Evolutionary conservation across 2,888 invertebrate species (phyloP), one percentile per base, ranked within the genome.

Genomic region (Dryadula phaetusa): DNA sequence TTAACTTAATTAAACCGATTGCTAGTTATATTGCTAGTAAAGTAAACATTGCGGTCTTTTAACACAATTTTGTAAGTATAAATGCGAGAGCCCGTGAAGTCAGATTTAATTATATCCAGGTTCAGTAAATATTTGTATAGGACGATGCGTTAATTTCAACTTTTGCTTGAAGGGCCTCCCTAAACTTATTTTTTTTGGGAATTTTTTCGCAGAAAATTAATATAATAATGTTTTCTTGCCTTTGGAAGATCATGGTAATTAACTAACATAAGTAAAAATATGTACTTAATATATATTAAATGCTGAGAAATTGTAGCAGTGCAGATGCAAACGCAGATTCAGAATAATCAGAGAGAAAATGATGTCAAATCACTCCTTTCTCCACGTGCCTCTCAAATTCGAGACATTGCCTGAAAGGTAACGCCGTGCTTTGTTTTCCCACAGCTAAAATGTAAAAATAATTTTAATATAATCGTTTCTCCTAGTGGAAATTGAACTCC

Each of bases 41-140:
- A 49, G 28, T 49, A 49, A 65, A 58, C 42, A 46, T 3, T 49
- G 47, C 16, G 47, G 49, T 56, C 18, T 37, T 22, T 25, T 37
- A 10, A 37, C 20, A n/a, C 40, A 40, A 40, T 32, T 49, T 40
- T 47, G 22, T 25, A 28, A 37, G 22, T 34, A 25, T 25, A 18
- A 14, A 25, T 47, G 18, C 37, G 37, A 12, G 56, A 37, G 37
- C 37, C 34, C 25, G 20, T 20, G 28, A 40, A 60, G 58, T 40
- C 10, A 18, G 46, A 65, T 65, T 65, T 65, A 58, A 65, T 65
- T 65, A 47, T 58, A 37, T 32, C 40, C 28, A 42, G 25, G 25
- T 40, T 46, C 16, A 42, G 18, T 32, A 16, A 65, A 65, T 52
- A 32, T 65, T 65, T 65, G 47, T 16, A 49, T 20, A 42, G 49